Evolutionary conservation across 2,113 vertebrate genomes (phyloP), one percentile per base, ranked within the genome.

Genomic region (Protobothrops flavoviridis): DNA sequence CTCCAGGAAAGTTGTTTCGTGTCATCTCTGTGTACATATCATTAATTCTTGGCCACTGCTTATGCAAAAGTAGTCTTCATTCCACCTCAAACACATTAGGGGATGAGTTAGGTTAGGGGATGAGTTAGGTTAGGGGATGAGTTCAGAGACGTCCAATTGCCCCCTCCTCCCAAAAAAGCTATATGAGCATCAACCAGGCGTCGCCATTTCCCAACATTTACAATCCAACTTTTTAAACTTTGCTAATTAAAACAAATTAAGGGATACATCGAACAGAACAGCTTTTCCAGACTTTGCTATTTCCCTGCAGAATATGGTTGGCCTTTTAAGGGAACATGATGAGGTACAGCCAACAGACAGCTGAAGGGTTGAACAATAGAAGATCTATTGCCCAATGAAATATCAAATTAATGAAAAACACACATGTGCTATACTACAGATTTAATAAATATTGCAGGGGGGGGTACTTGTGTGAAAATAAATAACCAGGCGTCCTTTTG

Each of bases 291-390:
- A 33, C 17, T 81, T 43, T 81, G 33, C 52, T 48, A 20, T 57
- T 92, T 61, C 56, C 45, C 56, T 87, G 85, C 85, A 52, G 48
- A 81, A 45, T 74, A 52, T 39, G 52, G 7, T 59, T 93, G 74
- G 45, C 88, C 55, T 88, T 86, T 86, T 17, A 87, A 48, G 29
- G 20, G 74, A 85, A 59, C 2, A 7, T 56, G 45, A 26, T 50
- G 69, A 0, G 0, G 13, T 11, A 13, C 9, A 81, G 17, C 6
- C 69, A 29, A 69, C 64, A 93, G 53, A 48, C 21, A 95, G 55
- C n/a, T 10, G 64, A 93, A 94, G n/a, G 0, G 88, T 94, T 95
- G 88, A 93, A 91, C 29, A 59, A 64, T 91, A 91, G 93, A 95
- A 87, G 2, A 5, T 95, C 92, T 93, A 93, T 57, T 48, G 33